phyloP scores from a whole-genome alignment of 2,797 vertebrate species.

The Neosilurus mollespiculum region DNA sequence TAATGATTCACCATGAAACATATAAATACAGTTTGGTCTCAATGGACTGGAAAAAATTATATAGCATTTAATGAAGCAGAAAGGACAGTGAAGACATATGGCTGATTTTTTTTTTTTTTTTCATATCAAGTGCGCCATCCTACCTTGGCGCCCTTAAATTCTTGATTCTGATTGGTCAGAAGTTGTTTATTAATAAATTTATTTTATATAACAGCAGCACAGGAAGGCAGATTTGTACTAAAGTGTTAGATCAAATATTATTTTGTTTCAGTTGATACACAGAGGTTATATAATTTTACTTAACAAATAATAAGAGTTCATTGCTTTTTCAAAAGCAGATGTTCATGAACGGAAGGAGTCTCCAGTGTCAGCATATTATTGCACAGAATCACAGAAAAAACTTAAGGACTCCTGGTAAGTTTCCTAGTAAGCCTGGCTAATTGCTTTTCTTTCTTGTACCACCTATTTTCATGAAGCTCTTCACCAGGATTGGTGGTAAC shows the following conservation, averaged over 20 bases:
- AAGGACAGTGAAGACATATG: not conserved
- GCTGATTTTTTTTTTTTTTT: not conserved
- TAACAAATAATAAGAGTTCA: not conserved
- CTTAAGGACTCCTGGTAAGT: not conserved
- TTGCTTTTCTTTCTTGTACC: too few species aligned
- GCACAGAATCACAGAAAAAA: not conserved
- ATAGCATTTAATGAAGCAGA: not conserved
- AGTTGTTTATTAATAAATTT: not conserved
- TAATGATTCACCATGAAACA: constrained; percentile 7
- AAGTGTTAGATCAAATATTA: not conserved
- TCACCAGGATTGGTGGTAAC: too few species aligned
- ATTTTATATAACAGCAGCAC: not conserved
- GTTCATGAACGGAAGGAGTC: not conserved
- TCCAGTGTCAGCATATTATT: not conserved
- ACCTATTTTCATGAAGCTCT: too few species aligned
- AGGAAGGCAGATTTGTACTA: not conserved
- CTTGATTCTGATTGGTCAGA: not conserved
- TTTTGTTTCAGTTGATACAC: not conserved
- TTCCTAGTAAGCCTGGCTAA: not conserved
- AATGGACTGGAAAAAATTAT: not conserved
- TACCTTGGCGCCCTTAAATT: not conserved
- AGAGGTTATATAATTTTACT: not conserved
- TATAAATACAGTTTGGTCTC: not conserved
- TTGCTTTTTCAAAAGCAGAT: not conserved
- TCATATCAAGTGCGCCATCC: not conserved